Base-by-base conservation (phyloP, 2,888 invertebrate species). In the Ornithoptera alexandrae region DNA sequence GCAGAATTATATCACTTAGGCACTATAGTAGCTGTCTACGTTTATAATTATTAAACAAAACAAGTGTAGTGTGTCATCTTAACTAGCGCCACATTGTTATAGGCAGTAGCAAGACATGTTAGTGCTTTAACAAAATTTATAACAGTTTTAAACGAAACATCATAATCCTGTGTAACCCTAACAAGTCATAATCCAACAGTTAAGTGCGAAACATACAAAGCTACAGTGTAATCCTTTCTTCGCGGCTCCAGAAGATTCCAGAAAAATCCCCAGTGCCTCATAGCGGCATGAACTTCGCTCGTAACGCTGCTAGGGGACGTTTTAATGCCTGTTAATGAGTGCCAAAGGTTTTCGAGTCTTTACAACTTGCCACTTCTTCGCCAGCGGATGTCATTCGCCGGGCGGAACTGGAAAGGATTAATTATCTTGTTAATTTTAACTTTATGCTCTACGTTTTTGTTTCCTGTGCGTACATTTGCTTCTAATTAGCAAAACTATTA, bases 241-340 rank as follows among this genome's bases (percentile, higher is more conserved):
- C 72, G 61, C 70, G 64, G 73, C 70, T 75, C 69, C 71, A 69
- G 71, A 73, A 67, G 73, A 70, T 56, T 5, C 46, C 36, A 63
- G 65, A 79, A 81, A 81, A 83, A 81, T 81, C 84, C 83, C 74
- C 64, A 74, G 81, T 70, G 83, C 68, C 75, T 74, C 78, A 62
- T 71, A 64, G 72, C 75, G 62, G 68, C 59, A 60, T 30, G 64
- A 79, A 75, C 76, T 81, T 84, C 76, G 72, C 71, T 64, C 78
- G 76, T 83, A 83, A 85, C 78, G 84, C 78, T 81, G 77, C 76
- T 79, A 76, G 67, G 72, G 74, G 72, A 65, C 64, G 72, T 73
- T 71, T 68, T 72, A 72, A 73, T 71, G 64, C 58, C 62, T 63
- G 62, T 56, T 70, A 72, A 72, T 68, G 72, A 72, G 72, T 18